Conservation (phyloP, 2,888 invertebrate genomes). For the Caenorhabditis uteleia region DNA sequence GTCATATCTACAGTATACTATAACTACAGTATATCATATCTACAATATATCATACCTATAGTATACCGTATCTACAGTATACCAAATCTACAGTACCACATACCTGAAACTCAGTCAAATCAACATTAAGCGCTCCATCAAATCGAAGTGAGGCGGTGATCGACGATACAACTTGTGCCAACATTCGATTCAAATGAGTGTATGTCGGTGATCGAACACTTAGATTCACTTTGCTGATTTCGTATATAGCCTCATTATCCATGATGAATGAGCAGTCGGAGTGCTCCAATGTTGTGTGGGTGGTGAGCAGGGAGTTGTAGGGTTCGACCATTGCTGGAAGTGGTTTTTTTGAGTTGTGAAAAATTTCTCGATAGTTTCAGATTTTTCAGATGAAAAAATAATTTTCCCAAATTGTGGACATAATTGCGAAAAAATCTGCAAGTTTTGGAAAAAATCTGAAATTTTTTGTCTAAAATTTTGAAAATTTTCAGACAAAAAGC, state of each 20-base stretch:
- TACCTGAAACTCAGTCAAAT: constrained; percentile 73
- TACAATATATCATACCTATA: too few species aligned
- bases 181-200: constrained; percentile 88
- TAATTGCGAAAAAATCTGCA: too few species aligned
- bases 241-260: constrained; percentile 78
- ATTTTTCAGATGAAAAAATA: too few species aligned
- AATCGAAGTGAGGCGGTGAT: constrained; percentile 78
- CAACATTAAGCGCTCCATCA: constrained; percentile 74
- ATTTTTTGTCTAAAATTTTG: too few species aligned
- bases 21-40: too few species aligned
- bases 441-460: too few species aligned
- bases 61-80: too few species aligned
- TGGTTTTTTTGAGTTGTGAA: too few species aligned
- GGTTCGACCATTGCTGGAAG: constrained; percentile 86
- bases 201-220: constrained; percentile 78
- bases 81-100: too few species aligned
- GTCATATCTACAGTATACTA: too few species aligned
- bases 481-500: too few species aligned
- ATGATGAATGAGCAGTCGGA: constrained; percentile 92
- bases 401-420: too few species aligned
- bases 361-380: neutral
- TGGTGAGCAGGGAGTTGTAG: constrained; percentile 92
- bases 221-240: constrained; percentile 84
- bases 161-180: constrained; percentile 85
- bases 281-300: constrained; percentile 90